Evolutionary conservation across 2,888 invertebrate species (phyloP).

Genomic region (Pemphredon lugubris): DNA sequence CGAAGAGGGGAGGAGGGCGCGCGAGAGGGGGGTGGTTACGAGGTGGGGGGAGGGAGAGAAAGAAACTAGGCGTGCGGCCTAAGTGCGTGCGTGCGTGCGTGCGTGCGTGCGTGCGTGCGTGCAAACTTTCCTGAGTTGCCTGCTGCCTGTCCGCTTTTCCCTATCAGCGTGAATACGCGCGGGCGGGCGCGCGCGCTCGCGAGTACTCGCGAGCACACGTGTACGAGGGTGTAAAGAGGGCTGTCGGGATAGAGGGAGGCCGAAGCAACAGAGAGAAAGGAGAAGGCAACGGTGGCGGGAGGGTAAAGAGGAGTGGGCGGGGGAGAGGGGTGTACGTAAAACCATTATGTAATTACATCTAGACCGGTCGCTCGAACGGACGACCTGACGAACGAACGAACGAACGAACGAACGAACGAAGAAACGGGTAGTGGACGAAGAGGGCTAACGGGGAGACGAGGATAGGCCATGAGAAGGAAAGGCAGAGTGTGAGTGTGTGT

Average conservation of each 20-base stretch:
- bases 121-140: not conserved
- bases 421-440: slow-evolving; percentile 29
- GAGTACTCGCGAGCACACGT: too few relatives aligned
- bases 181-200: not conserved
- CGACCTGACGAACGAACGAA: slow-evolving; percentile 24
- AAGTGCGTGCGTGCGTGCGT: slow-evolving; percentile 28
- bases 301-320: slow-evolving; percentile 33
- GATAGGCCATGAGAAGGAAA: not conserved
- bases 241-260: slow-evolving; percentile 15
- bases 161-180: not conserved
- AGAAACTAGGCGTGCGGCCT: slow-evolving; percentile 31
- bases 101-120: slow-evolving; percentile 21
- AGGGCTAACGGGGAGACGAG: slow-evolving; percentile 17
- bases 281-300: slow-evolving; percentile 23
- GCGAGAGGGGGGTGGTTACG: not conserved
- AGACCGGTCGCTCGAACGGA: slow-evolving; percentile 67
- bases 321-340: slow-evolving; percentile 64
- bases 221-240: slow-evolving; percentile 24
- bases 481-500: not conserved
- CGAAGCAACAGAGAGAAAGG: slow-evolving; percentile 24
- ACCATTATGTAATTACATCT: slow-evolving; percentile 78
- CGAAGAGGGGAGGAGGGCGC: slow-evolving; percentile 16
- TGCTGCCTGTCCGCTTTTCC: slow-evolving; percentile 10
- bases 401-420: slow-evolving; percentile 48
- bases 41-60: slow-evolving; percentile 16